Evolutionary conservation across 2,888 invertebrate genomes (phyloP).

Genomic region (Allolobophora icterica): DNA sequence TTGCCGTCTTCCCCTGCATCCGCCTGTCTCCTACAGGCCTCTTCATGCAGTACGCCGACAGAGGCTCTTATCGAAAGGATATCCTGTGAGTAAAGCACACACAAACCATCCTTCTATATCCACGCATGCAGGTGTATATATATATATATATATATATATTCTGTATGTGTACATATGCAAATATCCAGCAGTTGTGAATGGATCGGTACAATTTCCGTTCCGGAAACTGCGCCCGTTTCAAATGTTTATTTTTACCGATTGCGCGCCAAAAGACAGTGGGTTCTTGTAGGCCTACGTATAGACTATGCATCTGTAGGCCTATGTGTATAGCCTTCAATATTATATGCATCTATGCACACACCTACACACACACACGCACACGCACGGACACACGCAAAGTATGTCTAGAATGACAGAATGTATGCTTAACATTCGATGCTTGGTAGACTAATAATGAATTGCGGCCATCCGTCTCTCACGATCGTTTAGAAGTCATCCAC

Average conservation of each 20-base stretch:
- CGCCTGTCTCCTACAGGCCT: not conserved
- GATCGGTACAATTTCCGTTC: not conserved
- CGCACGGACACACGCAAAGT: not conserved
- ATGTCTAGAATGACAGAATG: too few species aligned
- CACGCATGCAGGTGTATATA: not conserved
- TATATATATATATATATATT: not conserved
- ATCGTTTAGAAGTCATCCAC: not conserved
- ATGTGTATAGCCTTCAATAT: not conserved
- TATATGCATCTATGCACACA: not conserved
- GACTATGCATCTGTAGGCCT: not conserved
- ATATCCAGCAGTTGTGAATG: not conserved
- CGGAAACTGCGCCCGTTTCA: conserved; percentile 17
- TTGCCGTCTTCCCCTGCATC: not conserved
- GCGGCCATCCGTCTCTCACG: not conserved
- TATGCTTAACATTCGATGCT: too few species aligned
- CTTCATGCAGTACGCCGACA: not conserved
- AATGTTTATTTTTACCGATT: not conserved
- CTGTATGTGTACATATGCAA: not conserved
- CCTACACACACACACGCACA: not conserved
- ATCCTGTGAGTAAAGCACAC: conserved; percentile 17
- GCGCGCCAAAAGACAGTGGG: not conserved
- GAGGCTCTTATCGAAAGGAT: conserved; percentile 17
- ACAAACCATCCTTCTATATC: not conserved
- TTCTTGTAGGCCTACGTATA: too few species aligned
- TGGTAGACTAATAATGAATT: not conserved